Evolutionary conservation across 2,797 vertebrate species (phyloP), one percentile per base, ranked within the genome.

Genomic region (Chaenodraco wilsoni): DNA sequence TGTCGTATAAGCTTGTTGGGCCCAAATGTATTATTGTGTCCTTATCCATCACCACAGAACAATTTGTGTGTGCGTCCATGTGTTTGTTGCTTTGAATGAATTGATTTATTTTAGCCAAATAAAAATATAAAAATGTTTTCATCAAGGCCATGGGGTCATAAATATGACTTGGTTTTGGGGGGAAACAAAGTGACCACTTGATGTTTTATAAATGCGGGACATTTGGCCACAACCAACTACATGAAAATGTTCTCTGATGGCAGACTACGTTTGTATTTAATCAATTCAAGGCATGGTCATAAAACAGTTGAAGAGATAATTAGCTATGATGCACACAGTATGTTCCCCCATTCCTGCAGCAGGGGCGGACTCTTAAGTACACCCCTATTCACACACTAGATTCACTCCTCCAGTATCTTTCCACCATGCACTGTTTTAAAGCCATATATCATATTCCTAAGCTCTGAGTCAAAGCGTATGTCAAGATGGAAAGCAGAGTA

Each of bases 401-500:
- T 72, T 66, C 60, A 19, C 59, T 78, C 45, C 23, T 68, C 37
- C 27, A 12, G 49, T 57, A 45, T 55, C 9, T 81, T 79, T 72
- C 58, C 13, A 0, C 71, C 44, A 17, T 27, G 65, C 55, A 9
- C 2, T 66, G 45, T 48, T 63, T 73, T 55, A 14, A 31, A n/a
- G 64, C 9, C 72, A 37, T 73, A 51, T 58, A 71, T 82, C 31
- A 31, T 78, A 78, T 83, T 56, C 72, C 68, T 74, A 12, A 79
- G 63, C 59, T 62, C 23, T 84, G 78, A 86, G 62, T 90, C 76
- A 82, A 43, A 27, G 63, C 65, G 45, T 19, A 13, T 54, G 5
- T 45, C 48, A 23, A 15, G 43, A 40, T 1, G 15, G 44, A 61
- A 66, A 56, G 23, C 46, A 46, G 41, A 69, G 8, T 31, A 16